Conservation (phyloP, 2,113 vertebrate species). For the Zootoca vivipara region DNA sequence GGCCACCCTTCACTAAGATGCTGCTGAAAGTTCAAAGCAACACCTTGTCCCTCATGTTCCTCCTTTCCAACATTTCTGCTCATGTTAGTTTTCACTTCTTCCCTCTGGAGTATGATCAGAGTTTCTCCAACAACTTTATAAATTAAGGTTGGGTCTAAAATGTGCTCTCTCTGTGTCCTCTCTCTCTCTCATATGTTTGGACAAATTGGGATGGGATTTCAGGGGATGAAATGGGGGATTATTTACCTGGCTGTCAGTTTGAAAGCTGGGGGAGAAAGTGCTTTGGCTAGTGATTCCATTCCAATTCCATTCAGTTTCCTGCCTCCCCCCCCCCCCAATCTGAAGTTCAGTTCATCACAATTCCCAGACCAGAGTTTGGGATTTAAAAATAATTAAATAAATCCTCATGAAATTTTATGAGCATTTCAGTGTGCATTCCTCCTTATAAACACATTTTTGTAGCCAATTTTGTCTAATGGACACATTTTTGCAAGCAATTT, state of each 20-base stretch:
- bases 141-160: neutral
- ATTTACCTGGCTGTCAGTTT: neutral
- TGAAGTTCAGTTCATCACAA: too few relatives aligned
- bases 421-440: too few relatives aligned
- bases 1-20: neutral
- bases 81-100: rapidly evolving
- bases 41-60: neutral
- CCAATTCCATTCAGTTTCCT: too few relatives aligned
- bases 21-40: neutral
- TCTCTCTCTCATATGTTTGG: neutral
- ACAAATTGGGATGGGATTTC: neutral
- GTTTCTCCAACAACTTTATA: neutral
- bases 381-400: too few relatives aligned
- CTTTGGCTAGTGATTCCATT: neutral
- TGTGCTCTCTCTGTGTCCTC: too few relatives aligned
- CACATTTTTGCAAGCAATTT: too few relatives aligned
- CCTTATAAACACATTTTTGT: too few relatives aligned
- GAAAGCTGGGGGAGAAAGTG: neutral
- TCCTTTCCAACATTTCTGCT: neutral
- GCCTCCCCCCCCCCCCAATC: too few relatives aligned
- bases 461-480: too few relatives aligned
- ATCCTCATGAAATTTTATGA: too few relatives aligned
- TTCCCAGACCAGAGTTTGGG: too few relatives aligned
- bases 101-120: neutral
- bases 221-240: neutral